Percentiles rank a stretch among this genome's conserved stretches.
These are phyloP conservation scores for Luperina nickerlii DNA, from an alignment of 2,888 invertebrate species.

Conservation along the genomic window DNA sequence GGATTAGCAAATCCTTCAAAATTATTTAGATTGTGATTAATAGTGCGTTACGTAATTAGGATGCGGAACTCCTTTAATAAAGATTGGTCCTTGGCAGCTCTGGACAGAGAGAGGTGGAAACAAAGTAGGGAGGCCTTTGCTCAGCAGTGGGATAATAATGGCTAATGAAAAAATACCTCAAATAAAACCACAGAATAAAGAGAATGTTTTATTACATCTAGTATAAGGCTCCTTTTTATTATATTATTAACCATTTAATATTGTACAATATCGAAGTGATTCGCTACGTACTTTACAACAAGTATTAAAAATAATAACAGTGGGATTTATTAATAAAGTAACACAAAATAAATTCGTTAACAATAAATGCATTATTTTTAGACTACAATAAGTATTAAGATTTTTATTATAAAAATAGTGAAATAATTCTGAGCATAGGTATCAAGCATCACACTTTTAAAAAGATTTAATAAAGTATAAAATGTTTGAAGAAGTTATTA, in stretches of 20 bases:
- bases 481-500: constrained; percentile 40
- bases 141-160: too few species aligned
- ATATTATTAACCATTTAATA: constrained; percentile 63
- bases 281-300: constrained; percentile 71
- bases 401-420: constrained; percentile 79
- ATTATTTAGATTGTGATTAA: too few species aligned
- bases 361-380: constrained; percentile 85
- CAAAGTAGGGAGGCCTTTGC: too few species aligned
- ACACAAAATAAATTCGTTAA: constrained; percentile 89
- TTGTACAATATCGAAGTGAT: constrained; percentile 73
- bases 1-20: too few species aligned
- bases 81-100: too few species aligned
- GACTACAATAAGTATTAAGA: constrained; percentile 68
- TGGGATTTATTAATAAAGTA: constrained; percentile 74
- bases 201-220: constrained; percentile 75
- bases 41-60: too few species aligned
- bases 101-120: too few species aligned
- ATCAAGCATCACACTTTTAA: constrained; percentile 74
- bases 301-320: constrained; percentile 76
- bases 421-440: constrained; percentile 79
- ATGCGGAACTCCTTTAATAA: too few species aligned
- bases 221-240: constrained; percentile 74
- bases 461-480: constrained; percentile 56
- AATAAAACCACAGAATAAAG: constrained; percentile 57
- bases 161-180: not conserved